A percentile compares a stretch with the other conserved stretches of the same genome.
Evolutionary conservation across 2,113 vertebrate genomes (phyloP).

Genomic region (Brachypodius melanocephalos): DNA sequence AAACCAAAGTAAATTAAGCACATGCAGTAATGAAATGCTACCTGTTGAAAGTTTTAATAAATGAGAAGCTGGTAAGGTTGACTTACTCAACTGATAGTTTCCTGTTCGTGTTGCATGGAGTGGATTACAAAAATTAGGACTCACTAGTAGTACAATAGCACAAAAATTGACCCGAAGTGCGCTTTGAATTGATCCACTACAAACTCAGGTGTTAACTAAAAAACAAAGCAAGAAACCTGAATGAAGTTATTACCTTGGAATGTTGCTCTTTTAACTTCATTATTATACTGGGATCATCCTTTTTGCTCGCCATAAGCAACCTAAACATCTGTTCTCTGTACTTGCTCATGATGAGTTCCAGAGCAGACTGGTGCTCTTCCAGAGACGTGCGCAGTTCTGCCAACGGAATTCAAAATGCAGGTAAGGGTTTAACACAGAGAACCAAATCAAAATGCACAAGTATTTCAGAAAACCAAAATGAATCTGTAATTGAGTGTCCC

Average conservation of each 20-base stretch:
- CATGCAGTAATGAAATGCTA: not conserved
- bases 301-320: conserved; percentile 92
- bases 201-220: not conserved
- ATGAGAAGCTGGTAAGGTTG: not conserved
- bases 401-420: not conserved
- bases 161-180: not conserved
- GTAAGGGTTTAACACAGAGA: not conserved
- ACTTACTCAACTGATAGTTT: not conserved
- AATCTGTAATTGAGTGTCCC: not conserved
- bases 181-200: not conserved
- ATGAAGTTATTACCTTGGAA: conserved; percentile 79
- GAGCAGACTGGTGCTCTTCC: conserved; percentile 95
- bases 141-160: not conserved
- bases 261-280: conserved; percentile 94
- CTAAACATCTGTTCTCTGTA: conserved; percentile 96
- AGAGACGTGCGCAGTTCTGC: conserved; percentile 90
- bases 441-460: not conserved
- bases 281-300: conserved; percentile 88
- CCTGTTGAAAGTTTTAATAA: not conserved
- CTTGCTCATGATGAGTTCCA: conserved; percentile 98
- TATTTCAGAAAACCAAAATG: not conserved
- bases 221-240: not conserved
- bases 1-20: not conserved
- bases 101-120: fast-evolving
- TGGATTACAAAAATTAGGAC: not conserved